phyloP scores from a whole-genome alignment of 2,888 invertebrate species.

The Nomada ferruginata region DNA sequence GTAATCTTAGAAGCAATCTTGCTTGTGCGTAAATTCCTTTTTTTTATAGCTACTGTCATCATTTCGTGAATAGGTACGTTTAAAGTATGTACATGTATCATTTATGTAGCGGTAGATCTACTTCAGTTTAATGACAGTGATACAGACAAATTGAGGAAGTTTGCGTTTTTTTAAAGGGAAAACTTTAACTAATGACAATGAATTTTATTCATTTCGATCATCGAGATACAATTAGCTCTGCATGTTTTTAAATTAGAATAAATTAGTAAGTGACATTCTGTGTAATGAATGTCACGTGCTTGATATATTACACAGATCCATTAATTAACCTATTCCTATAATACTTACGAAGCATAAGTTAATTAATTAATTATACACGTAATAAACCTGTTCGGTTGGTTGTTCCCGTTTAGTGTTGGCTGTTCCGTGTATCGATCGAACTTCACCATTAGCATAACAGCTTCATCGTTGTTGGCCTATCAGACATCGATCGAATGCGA shows the following conservation, averaged over 20 bases:
- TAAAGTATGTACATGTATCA: too few relatives aligned
- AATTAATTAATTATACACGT: slow-evolving; percentile 65
- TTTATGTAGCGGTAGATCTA: too few relatives aligned
- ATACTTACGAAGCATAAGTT: slow-evolving; percentile 41
- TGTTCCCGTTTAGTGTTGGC: slow-evolving; percentile 53
- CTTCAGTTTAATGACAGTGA: too few relatives aligned
- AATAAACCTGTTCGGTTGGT: slow-evolving; percentile 58
- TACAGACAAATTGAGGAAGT: too few relatives aligned
- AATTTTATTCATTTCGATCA: too few relatives aligned
- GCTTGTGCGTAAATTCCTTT: too few relatives aligned
- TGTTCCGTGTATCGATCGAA: slow-evolving; percentile 55
- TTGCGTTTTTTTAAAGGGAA: too few relatives aligned
- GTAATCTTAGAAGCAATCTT: too few relatives aligned
- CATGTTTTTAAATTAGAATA: background rate
- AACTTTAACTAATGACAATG: too few relatives aligned
- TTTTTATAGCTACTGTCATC: too few relatives aligned
- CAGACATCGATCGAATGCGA: slow-evolving; percentile 32
- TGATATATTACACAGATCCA: slow-evolving; percentile 53
- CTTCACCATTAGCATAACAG: slow-evolving; percentile 58
- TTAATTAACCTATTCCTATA: slow-evolving; percentile 56
- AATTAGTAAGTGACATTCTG: background rate
- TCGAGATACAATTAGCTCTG: too few relatives aligned
- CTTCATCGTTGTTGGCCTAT: slow-evolving; percentile 45
- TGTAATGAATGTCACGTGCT: slow-evolving; percentile 25
- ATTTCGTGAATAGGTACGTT: too few relatives aligned